Percentiles rank a stretch among this genome's conserved stretches.
phyloP scores from a whole-genome alignment of 2,113 vertebrate genomes.

The Bujurquina vittata region DNA sequence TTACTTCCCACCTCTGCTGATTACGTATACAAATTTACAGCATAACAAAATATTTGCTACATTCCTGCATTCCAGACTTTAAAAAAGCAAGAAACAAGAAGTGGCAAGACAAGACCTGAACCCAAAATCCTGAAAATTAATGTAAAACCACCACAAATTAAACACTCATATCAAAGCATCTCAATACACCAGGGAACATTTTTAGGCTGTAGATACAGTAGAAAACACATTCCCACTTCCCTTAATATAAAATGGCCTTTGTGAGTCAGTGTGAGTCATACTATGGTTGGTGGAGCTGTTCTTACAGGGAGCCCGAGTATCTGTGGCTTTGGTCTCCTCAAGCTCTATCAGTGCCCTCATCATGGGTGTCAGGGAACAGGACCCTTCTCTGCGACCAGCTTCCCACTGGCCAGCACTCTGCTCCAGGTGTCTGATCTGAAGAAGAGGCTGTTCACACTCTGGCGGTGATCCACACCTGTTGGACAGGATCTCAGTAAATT shows the following conservation, averaged over 20 bases:
- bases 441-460: constrained; percentile 61
- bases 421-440: constrained; percentile 37
- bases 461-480: constrained; percentile 64
- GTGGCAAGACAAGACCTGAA: not conserved
- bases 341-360: constrained; percentile 91
- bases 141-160: not conserved
- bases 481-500: not conserved
- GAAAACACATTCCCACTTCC: not conserved
- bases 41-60: no score
- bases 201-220: not conserved
- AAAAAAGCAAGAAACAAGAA: not conserved
- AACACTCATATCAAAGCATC: not conserved
- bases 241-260: not conserved
- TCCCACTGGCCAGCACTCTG: constrained; percentile 48
- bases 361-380: constrained; percentile 82
- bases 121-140: not conserved
- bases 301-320: constrained; percentile 84
- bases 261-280: constrained; percentile 11
- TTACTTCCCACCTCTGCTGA: no score
- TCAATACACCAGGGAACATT: not conserved
- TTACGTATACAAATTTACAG: no score
- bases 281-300: constrained; percentile 14
- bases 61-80: not conserved
- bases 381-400: constrained; percentile 69
- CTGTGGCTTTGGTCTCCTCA: constrained; percentile 86